These are phyloP conservation scores for Lethocerus indicus DNA, from an alignment of 1,140 invertebrate genomes.

Conservation along the genomic window DNA sequence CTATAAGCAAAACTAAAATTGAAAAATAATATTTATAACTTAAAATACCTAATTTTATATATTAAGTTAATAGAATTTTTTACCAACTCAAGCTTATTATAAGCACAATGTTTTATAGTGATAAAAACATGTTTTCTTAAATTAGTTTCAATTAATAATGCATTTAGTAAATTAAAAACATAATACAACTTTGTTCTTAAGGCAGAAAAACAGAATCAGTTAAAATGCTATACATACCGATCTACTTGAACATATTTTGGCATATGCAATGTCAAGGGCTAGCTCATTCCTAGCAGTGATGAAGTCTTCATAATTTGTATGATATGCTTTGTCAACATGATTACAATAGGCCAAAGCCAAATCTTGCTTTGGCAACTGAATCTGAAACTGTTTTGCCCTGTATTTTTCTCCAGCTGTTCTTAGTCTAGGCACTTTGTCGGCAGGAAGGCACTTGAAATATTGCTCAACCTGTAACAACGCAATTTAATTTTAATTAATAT, in stretches of 20 bases:
- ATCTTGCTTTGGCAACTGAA: constrained; percentile 89
- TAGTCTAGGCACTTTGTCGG: constrained; percentile 56
- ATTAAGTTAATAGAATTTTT: no score
- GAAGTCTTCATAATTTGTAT: constrained; percentile 72
- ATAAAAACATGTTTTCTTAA: no score
- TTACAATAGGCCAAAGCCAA: constrained; percentile 75
- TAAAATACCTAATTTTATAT: no score
- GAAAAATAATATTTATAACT: no score
- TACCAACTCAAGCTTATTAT: no score
- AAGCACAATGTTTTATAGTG: no score
- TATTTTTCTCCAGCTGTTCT: constrained; percentile 60
- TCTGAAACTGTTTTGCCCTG: constrained; percentile 64
- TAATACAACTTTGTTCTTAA: no score
- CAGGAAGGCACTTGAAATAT: constrained; percentile 56
- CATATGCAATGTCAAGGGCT: constrained; percentile 80
- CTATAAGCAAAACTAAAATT: no score
- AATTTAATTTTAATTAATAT: no score
- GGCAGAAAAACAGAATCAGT: no score
- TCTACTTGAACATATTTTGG: constrained; percentile 32
- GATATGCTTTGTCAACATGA: constrained; percentile 59
- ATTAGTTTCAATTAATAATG: no score
- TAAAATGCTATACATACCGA: constrained; percentile 27
- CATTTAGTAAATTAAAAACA: no score
- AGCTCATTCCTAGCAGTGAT: constrained; percentile 83
- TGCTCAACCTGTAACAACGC: constrained; percentile 36